Evolutionary conservation across 2,797 vertebrate genomes (phyloP).

Genomic region (Crocodylus rhombifer): DNA sequence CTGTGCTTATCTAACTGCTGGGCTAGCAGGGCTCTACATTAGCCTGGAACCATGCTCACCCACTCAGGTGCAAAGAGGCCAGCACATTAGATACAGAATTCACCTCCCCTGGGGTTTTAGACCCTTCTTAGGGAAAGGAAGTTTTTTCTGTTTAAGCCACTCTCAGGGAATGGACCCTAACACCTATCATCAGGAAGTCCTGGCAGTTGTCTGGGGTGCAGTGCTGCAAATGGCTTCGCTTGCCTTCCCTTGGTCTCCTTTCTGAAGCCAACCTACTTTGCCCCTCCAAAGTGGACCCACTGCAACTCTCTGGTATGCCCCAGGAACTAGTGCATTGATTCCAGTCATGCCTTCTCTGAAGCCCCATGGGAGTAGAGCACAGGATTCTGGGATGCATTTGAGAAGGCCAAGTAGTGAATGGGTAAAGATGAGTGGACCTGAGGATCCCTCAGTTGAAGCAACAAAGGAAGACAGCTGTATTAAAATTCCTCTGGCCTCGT

Average conservation of each 20-base stretch:
- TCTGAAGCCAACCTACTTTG: background rate
- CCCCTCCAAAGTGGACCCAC: background rate
- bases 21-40: slow-evolving; percentile 57
- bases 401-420: background rate
- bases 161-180: rapidly evolving
- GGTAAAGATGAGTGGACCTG: background rate
- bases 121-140: background rate
- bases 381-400: background rate
- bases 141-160: background rate
- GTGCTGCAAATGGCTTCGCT: background rate
- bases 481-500: background rate
- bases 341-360: background rate
- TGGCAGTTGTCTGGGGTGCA: background rate
- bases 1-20: slow-evolving; percentile 19
- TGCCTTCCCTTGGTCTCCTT: background rate
- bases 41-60: background rate
- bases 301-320: rapidly evolving
- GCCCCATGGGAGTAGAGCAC: background rate
- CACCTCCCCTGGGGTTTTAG: background rate
- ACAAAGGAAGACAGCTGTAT: background rate
- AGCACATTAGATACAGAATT: background rate
- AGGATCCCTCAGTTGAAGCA: background rate
- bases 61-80: slow-evolving; percentile 46
- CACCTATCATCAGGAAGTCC: background rate
- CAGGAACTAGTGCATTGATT: background rate